Percentiles rank a stretch among this genome's conserved stretches.
Conservation (phyloP, 2,888 invertebrate species). For the Eupithecia subumbrata region DNA sequence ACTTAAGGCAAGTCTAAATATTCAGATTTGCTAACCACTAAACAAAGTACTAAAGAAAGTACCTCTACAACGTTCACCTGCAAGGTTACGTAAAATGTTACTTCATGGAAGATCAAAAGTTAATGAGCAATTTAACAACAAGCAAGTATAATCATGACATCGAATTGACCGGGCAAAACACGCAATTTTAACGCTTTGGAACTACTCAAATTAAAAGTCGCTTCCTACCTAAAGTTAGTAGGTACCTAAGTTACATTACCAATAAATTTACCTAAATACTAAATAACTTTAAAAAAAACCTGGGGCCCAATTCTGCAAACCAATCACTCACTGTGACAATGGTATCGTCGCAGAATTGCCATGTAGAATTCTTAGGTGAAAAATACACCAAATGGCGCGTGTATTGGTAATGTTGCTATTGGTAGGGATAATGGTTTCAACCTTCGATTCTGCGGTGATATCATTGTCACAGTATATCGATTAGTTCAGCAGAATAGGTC, state of each 20-base stretch:
- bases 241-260: not conserved
- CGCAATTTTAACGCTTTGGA: not conserved
- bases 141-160: not conserved
- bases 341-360: no score
- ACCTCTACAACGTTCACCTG: not conserved
- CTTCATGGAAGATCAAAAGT: conserved; percentile 18
- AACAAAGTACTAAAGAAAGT: no score
- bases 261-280: not conserved
- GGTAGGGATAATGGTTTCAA: no score
- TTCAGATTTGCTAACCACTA: not conserved
- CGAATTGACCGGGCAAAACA: conserved; percentile 2
- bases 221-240: not conserved
- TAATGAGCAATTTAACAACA: conserved; percentile 22
- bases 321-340: no score
- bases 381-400: no score
- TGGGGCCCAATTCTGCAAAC: no score
- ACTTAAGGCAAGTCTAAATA: not conserved
- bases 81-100: conserved; percentile 12
- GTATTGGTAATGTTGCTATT: no score
- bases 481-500: no score
- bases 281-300: not conserved
- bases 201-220: not conserved
- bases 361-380: no score
- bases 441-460: no score
- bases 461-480: no score